Conservation (phyloP, 1,140 invertebrate species). For the Idris sp. region DNA sequence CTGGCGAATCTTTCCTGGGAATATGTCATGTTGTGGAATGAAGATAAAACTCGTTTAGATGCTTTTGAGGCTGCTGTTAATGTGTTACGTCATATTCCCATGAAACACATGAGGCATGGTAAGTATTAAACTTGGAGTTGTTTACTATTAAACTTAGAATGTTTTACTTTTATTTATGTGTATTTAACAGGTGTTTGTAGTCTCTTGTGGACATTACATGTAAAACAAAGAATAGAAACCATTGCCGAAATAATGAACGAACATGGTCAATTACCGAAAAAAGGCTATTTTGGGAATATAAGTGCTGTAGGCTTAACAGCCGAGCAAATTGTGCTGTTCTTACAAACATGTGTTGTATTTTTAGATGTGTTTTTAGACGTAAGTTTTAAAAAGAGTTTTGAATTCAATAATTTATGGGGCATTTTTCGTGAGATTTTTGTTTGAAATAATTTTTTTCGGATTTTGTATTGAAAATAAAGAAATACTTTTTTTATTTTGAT, state of each 20-base stretch:
- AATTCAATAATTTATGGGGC: too few relatives aligned
- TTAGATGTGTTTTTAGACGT: slow-evolving; percentile 87
- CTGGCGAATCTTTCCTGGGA: slow-evolving; percentile 94
- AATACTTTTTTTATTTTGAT: too few relatives aligned
- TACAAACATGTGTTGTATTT: slow-evolving; percentile 84
- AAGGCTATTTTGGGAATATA: slow-evolving; percentile 82
- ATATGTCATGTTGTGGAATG: slow-evolving; percentile 91
- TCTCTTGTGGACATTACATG: slow-evolving; percentile 91
- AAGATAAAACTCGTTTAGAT: slow-evolving; percentile 83
- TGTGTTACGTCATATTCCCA: slow-evolving; percentile 79
- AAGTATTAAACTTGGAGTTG: too few relatives aligned
- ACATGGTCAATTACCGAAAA: slow-evolving; percentile 91
- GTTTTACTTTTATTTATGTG: too few relatives aligned
- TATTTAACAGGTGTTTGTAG: slow-evolving; percentile 82
- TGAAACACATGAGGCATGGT: slow-evolving; percentile 83
- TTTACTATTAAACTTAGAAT: too few relatives aligned
- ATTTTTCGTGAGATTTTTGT: too few relatives aligned
- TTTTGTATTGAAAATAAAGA: too few relatives aligned
- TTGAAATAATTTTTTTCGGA: too few relatives aligned
- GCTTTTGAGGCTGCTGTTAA: slow-evolving; percentile 81
- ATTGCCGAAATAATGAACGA: slow-evolving; percentile 90
- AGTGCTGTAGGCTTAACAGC: slow-evolving; percentile 88
- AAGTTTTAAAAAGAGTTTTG: too few relatives aligned
- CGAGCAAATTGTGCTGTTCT: slow-evolving; percentile 82
- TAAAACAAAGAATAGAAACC: slow-evolving; percentile 86